Conservation (phyloP, 2,113 vertebrate species). For the Rattus norvegicus region DNA sequence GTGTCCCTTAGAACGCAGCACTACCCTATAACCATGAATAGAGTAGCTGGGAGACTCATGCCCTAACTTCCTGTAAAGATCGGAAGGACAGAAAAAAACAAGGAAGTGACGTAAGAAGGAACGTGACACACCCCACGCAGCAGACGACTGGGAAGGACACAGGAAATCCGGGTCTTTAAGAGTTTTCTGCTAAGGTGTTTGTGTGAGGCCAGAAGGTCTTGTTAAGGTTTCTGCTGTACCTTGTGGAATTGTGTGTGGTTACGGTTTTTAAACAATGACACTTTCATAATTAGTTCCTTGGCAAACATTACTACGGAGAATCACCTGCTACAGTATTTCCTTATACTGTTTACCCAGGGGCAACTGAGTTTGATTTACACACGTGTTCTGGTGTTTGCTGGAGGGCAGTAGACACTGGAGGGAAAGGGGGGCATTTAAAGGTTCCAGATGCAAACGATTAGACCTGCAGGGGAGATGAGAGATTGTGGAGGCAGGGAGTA, state of each 20-base stretch:
- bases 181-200: not conserved
- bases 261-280: not conserved
- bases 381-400: not conserved
- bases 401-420: not conserved
- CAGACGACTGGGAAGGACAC: not conserved
- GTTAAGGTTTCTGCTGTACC: not conserved
- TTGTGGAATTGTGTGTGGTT: not conserved
- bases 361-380: constrained; percentile 35
- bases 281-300: constrained; percentile 2
- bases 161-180: not conserved
- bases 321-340: not conserved
- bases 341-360: not conserved
- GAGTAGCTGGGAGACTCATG: too few species aligned
- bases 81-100: not conserved
- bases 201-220: not conserved
- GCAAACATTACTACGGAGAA: not conserved
- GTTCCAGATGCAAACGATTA: not conserved
- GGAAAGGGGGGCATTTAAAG: not conserved
- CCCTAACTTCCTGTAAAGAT: not conserved
- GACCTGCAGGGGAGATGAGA: not conserved
- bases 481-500: not conserved
- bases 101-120: not conserved
- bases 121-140: not conserved
- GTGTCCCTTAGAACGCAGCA: not conserved
- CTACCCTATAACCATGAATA: not conserved